Conservation (phyloP, 1,140 invertebrate genomes). For the Cotesia vestalis region DNA sequence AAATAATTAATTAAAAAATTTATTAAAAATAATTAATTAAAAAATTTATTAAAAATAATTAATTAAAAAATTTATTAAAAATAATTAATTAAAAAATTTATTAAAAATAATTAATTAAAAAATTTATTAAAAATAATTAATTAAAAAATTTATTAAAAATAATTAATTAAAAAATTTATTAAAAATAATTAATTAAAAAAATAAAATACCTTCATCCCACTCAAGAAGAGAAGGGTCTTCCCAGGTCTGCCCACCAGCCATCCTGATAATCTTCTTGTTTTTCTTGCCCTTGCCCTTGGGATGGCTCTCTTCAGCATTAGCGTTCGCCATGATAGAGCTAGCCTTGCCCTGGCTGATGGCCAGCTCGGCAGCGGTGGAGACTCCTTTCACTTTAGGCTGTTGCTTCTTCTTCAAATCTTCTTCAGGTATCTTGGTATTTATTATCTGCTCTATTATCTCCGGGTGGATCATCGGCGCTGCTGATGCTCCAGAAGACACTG, state of each 20-base stretch:
- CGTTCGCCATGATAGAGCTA: slow-evolving; percentile 67
- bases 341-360: slow-evolving; percentile 65
- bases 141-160: slow-evolving; percentile 32
- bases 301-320: slow-evolving; percentile 71
- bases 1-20: slow-evolving; percentile 13
- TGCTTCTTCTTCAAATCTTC: slow-evolving; percentile 73
- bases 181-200: slow-evolving; percentile 2
- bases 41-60: too few species aligned
- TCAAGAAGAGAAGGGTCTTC: slow-evolving; percentile 90
- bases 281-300: slow-evolving; percentile 73
- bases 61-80: slow-evolving; percentile 38
- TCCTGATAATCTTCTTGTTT: slow-evolving; percentile 82
- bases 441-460: slow-evolving; percentile 66
- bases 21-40: slow-evolving; percentile 2
- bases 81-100: slow-evolving; percentile 13
- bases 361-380: slow-evolving; percentile 63
- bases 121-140: slow-evolving; percentile 46
- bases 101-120: slow-evolving; percentile 4
- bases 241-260: slow-evolving; percentile 93
- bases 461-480: slow-evolving; percentile 58
- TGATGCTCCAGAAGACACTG: slow-evolving; percentile 44
- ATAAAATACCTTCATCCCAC: slow-evolving; percentile 81
- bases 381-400: slow-evolving; percentile 71
- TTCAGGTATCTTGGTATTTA: slow-evolving; percentile 71
- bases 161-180: slow-evolving; percentile 14